Conservation (phyloP, 2,797 vertebrate species). For the Phylloscopus collybita region DNA sequence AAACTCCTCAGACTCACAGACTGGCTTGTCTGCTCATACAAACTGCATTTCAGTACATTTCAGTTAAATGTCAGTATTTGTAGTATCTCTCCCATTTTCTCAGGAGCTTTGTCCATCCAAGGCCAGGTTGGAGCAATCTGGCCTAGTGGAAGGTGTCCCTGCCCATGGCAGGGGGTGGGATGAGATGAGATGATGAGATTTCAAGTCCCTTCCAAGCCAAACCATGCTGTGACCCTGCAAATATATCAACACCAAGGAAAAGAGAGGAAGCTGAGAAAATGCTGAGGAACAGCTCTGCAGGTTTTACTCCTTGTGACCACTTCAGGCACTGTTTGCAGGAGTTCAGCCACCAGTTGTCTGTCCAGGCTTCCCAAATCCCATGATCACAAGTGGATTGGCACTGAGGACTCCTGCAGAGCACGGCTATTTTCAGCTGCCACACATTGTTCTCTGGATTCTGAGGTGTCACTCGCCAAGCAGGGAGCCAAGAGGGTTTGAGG, state of each 20-base stretch:
- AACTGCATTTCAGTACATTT: not conserved
- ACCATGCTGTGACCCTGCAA: not conserved
- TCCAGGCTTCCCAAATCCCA: not conserved
- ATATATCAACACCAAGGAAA: not conserved
- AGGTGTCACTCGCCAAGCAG: not conserved
- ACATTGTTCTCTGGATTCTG: not conserved
- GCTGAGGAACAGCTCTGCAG: not conserved
- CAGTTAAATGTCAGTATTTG: not conserved
- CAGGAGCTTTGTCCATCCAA: not conserved
- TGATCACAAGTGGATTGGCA: not conserved
- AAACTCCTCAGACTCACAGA: not conserved
- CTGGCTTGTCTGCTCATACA: not conserved
- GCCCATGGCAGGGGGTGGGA: not conserved
- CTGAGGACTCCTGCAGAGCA: not conserved
- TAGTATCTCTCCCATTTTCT: not conserved
- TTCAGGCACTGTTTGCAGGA: not conserved
- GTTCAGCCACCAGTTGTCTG: not conserved
- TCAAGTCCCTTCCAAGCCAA: not conserved
- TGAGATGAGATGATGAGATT: not conserved
- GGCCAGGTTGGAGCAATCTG: not conserved
- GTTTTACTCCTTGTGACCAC: not conserved
- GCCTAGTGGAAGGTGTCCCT: not conserved
- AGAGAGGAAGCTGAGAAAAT: not conserved
- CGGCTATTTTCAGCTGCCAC: not conserved
- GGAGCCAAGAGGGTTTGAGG: not conserved